phyloP scores from a whole-genome alignment of 2,888 invertebrate genomes.

The Sarcophaga subvicina region DNA sequence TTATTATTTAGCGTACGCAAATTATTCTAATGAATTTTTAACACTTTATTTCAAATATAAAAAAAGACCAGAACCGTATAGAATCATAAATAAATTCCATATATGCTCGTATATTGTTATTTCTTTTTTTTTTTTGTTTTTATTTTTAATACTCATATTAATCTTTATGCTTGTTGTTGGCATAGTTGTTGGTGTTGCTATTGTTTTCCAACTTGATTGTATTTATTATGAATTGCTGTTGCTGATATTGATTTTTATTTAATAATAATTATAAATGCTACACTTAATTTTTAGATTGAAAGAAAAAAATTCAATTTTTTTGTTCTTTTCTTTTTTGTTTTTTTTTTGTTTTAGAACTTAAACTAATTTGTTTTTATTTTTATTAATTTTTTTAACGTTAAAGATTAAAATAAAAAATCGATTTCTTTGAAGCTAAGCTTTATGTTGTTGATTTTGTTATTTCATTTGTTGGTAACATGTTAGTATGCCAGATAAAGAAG shows the following conservation, averaged over 20 bases:
- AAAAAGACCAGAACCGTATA: no score
- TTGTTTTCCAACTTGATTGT: not conserved
- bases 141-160: no score
- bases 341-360: no score
- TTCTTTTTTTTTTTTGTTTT: not conserved
- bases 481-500: conserved; percentile 8
- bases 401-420: not conserved
- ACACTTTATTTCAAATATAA: conserved; percentile 39
- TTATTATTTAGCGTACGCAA: conserved; percentile 38
- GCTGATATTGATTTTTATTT: conserved; percentile 5
- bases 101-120: no score
- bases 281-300: conserved; percentile 17
- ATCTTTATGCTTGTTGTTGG: conserved; percentile 2
- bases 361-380: not conserved
- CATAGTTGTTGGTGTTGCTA: conserved; percentile 5
- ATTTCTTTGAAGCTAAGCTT: conserved; percentile 8
- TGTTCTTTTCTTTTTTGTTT: no score
- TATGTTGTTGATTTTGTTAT: not conserved
- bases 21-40: conserved; percentile 56
- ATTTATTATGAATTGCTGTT: not conserved
- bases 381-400: not conserved
- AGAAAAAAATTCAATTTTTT: not conserved
- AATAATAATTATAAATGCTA: not conserved
- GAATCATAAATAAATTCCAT: no score
- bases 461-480: not conserved